Evolutionary conservation across 2,888 invertebrate genomes (phyloP).

Genomic region (Nomada hirtipes): DNA sequence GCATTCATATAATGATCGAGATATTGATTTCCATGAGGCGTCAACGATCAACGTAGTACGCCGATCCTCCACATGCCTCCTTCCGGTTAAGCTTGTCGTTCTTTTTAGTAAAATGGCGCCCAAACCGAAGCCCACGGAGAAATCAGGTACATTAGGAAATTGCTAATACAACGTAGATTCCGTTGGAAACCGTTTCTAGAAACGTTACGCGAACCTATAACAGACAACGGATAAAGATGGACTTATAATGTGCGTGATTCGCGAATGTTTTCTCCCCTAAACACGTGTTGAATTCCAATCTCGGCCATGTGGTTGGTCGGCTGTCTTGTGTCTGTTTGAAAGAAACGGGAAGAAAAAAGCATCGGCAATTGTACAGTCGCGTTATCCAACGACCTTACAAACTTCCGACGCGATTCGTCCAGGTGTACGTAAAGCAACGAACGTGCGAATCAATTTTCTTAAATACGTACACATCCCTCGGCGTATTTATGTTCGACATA

Average conservation of each 20-base stretch:
- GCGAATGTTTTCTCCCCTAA: not conserved
- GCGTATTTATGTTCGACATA: conserved; percentile 8
- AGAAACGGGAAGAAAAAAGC: not conserved
- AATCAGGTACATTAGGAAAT: conserved; percentile 88
- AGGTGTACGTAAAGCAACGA: no score
- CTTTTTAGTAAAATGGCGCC: conserved; percentile 92
- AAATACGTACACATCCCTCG: no score
- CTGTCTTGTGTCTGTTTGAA: not conserved
- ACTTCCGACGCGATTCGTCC: no score
- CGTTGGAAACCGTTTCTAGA: not conserved
- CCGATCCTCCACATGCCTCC: not conserved
- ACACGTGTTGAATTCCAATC: not conserved
- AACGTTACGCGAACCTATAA: not conserved
- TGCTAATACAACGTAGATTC: conserved; percentile 5
- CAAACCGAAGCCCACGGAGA: conserved; percentile 92
- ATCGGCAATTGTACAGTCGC: not conserved
- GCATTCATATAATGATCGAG: not conserved
- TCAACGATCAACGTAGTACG: conserved; percentile 59
- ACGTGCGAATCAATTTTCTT: no score
- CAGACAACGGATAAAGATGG: not conserved
- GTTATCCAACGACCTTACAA: no score
- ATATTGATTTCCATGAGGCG: conserved; percentile 10
- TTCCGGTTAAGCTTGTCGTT: conserved; percentile 64
- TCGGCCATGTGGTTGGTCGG: conserved; percentile 56
- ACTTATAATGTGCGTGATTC: not conserved